Evolutionary conservation across 2,797 vertebrate species (phyloP).

Genomic region (Schizothorax lantsangensis): DNA sequence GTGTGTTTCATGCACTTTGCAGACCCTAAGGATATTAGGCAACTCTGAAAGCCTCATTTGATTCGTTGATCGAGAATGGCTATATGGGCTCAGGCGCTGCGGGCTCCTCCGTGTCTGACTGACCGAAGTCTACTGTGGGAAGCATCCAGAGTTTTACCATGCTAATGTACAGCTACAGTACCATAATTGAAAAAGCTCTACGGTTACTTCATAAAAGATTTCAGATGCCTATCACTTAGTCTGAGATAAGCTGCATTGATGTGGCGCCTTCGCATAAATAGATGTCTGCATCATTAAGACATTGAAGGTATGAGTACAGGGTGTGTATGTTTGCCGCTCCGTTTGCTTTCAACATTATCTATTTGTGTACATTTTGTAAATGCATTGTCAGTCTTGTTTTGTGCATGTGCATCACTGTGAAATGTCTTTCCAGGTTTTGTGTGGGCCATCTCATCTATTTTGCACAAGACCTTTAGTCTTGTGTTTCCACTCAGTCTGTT

Average conservation of each 20-base stretch:
- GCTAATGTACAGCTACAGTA: slow-evolving; percentile 32
- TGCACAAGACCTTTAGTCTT: slow-evolving; percentile 34
- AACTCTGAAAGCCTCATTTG: slow-evolving; percentile 43
- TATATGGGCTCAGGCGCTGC: slow-evolving; percentile 16
- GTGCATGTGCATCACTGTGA: slow-evolving; percentile 4
- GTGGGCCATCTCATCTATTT: slow-evolving; percentile 42
- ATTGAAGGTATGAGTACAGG: slow-evolving; percentile 1
- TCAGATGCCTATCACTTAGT: slow-evolving; percentile 23
- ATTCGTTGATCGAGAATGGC: slow-evolving; percentile 47
- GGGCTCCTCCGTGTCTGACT: slow-evolving; percentile 31
- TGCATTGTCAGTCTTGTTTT: slow-evolving; percentile 17
- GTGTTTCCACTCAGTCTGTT: slow-evolving; percentile 27
- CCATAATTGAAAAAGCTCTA: slow-evolving; percentile 1
- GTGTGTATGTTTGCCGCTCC: background rate
- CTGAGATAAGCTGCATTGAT: slow-evolving; percentile 17
- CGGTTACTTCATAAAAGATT: slow-evolving; percentile 10
- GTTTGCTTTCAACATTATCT: background rate
- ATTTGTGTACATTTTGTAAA: slow-evolving; percentile 7
- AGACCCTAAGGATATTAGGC: slow-evolving; percentile 39
- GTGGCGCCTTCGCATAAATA: slow-evolving; percentile 27
- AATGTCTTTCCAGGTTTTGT: slow-evolving; percentile 29
- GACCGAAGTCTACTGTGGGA: slow-evolving; percentile 37
- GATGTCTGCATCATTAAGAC: background rate
- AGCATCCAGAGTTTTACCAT: background rate
- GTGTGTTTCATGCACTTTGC: slow-evolving; percentile 26